Evolutionary conservation across 2,113 vertebrate species (phyloP).

Genomic region (Trochalopteron elliotii): DNA sequence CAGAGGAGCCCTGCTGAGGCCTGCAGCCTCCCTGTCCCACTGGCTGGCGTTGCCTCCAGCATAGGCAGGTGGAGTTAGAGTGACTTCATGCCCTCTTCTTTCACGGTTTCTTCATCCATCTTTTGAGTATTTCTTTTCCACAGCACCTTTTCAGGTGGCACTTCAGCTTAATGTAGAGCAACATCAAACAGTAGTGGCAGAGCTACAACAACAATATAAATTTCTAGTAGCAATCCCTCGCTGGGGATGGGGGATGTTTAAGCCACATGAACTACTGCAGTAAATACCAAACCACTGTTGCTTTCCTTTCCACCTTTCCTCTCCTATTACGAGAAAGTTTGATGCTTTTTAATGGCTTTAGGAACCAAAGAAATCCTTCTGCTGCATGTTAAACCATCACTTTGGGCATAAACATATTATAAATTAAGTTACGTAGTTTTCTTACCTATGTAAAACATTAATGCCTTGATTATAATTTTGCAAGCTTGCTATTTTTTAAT

Average conservation of each 20-base stretch:
- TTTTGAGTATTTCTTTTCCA: not conserved
- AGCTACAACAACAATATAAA: not conserved
- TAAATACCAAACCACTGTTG: not conserved
- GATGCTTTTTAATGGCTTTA: slow-evolving; percentile 40
- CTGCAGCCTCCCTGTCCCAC: not conserved
- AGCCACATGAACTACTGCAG: not conserved
- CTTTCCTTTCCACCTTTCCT: not conserved
- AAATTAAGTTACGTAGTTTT: slow-evolving; percentile 66
- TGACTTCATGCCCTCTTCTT: not conserved
- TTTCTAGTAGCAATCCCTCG: not conserved
- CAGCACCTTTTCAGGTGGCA: not conserved
- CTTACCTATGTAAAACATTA: slow-evolving; percentile 75
- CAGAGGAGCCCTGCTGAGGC: not conserved
- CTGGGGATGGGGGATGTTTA: not conserved
- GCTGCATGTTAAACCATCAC: slow-evolving; percentile 24
- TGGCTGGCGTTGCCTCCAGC: not conserved
- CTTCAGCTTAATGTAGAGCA: not conserved
- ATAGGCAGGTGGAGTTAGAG: not conserved
- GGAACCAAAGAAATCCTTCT: slow-evolving; percentile 49
- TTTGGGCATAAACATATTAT: slow-evolving; percentile 14
- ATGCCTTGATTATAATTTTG: slow-evolving; percentile 70
- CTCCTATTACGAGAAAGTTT: not conserved
- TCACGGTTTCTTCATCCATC: not conserved
- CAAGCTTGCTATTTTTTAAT: slow-evolving; percentile 76
- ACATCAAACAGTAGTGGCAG: not conserved